Conservation (phyloP, 2,113 vertebrate genomes). For the Peromyscus maniculatus region DNA sequence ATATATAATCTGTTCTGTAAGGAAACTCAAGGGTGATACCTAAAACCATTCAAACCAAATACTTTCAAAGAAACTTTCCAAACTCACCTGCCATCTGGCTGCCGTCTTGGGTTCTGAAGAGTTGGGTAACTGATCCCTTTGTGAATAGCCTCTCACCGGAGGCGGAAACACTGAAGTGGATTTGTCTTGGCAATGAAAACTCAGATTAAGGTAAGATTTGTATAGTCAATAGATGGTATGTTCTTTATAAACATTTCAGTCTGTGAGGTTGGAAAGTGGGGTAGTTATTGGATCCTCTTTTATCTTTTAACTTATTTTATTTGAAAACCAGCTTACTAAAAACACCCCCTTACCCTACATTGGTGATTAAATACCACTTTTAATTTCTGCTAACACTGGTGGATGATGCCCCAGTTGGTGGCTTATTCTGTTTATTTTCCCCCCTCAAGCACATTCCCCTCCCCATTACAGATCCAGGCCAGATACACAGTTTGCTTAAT, state of each 20-base stretch:
- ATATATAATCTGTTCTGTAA: not conserved
- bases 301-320: not conserved
- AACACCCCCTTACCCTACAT: not conserved
- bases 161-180: constrained; percentile 72
- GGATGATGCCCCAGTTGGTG: not conserved
- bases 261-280: not conserved
- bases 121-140: constrained; percentile 83
- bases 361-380: not conserved
- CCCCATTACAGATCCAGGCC: not conserved
- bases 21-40: not conserved
- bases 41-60: constrained; percentile 80
- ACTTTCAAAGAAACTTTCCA: constrained; percentile 83
- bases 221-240: not conserved
- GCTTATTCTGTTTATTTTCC: not conserved
- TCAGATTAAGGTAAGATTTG: constrained; percentile 3
- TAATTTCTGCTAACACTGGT: not conserved
- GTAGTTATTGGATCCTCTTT: not conserved
- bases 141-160: constrained; percentile 74
- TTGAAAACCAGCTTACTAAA: not conserved
- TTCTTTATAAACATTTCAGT: constrained; percentile 7
- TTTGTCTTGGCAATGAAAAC: constrained; percentile 84
- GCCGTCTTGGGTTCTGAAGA: constrained; percentile 82
- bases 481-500: not conserved
- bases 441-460: not conserved
- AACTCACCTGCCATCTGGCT: constrained; percentile 80